These are phyloP conservation scores for Cotesia typhae DNA, from an alignment of 1,140 invertebrate species.

Conservation along the genomic window DNA sequence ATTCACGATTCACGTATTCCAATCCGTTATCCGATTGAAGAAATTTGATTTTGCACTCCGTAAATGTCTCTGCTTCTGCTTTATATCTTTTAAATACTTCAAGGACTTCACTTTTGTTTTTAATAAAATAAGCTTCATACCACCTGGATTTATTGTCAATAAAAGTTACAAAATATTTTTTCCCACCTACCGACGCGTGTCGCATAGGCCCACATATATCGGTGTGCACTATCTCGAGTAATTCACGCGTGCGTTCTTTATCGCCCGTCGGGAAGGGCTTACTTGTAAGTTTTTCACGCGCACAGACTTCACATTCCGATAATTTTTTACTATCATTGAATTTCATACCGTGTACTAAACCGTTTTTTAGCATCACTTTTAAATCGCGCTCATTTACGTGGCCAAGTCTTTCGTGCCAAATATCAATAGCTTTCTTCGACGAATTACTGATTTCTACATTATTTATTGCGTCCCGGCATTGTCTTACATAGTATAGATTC, in stretches of 20 bases:
- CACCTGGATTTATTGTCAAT: conserved; percentile 24
- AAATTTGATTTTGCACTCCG: conserved; percentile 19
- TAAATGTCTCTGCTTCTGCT: conserved; percentile 1
- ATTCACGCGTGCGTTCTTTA: conserved; percentile 16
- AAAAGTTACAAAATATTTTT: neutral
- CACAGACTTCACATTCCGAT: conserved; percentile 37
- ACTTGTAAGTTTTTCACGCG: conserved; percentile 32
- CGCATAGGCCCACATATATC: conserved; percentile 29
- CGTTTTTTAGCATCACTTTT: conserved; percentile 22
- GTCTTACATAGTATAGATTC: conserved; percentile 34
- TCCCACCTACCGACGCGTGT: neutral
- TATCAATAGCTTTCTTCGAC: neutral
- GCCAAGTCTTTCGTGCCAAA: conserved; percentile 34
- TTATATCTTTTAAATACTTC: conserved; percentile 20
- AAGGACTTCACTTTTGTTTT: conserved; percentile 12
- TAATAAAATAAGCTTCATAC: conserved; percentile 18
- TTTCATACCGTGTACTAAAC: conserved; percentile 31
- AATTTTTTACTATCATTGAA: conserved; percentile 27
- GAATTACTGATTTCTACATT: conserved; percentile 8
- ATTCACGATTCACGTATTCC: conserved; percentile 16
- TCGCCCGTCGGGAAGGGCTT: conserved; percentile 25
- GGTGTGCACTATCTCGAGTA: conserved; percentile 23
- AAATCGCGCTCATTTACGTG: conserved; percentile 33
- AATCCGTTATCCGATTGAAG: conserved; percentile 25
- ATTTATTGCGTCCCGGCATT: conserved; percentile 1